Evolutionary conservation across 1,140 invertebrate species (phyloP), one percentile per base, ranked within the genome.

Genomic region (Apis dorsata): DNA sequence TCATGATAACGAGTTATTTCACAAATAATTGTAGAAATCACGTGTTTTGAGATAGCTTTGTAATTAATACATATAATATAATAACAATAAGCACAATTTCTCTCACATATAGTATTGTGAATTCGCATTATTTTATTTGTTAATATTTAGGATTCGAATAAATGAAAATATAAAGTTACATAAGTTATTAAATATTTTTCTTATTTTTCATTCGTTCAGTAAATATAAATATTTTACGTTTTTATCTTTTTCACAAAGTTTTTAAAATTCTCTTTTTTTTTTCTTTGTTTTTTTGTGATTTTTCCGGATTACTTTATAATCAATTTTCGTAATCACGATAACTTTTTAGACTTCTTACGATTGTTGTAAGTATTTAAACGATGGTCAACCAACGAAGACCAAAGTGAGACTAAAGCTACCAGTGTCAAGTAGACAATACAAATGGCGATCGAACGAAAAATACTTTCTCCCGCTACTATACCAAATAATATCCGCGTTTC

Each of bases 401-500:
- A 28, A 68, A 72, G 83, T 51, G 24, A 86, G 68, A 90, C 86
- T 89, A 82, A 81, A 78, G 72, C 15, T 24, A 76, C 24, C n/a
- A 24, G 24, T 28, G 13, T 28, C 62, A 75, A 28, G 80, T 79
- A 69, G 28, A 86, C 75, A 83, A 73, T 80, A 85, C 12, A 66
- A 65, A 84, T 81, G 57, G 28, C 62, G 34, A 63, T 59, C 77
- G 86, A 87, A 90, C 85, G 86, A 71, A 75, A 86, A 75, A 59
- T 60, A 90, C 91, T 92, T 92, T 92, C 91, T 91, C 90, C 75
- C 11, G 17, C 17, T 15, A 8, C 9, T 53, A 17, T 15, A n/a
- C 10, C 0, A 51, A 24, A 28, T 10, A 3, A 5, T 10, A 65
- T 17, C 0, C 51, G 13, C 34, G 34, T 44, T 44, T 44, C 34